Evolutionary conservation across 1,140 invertebrate species (phyloP).

Genomic region (Pentalonia nigronervosa): DNA sequence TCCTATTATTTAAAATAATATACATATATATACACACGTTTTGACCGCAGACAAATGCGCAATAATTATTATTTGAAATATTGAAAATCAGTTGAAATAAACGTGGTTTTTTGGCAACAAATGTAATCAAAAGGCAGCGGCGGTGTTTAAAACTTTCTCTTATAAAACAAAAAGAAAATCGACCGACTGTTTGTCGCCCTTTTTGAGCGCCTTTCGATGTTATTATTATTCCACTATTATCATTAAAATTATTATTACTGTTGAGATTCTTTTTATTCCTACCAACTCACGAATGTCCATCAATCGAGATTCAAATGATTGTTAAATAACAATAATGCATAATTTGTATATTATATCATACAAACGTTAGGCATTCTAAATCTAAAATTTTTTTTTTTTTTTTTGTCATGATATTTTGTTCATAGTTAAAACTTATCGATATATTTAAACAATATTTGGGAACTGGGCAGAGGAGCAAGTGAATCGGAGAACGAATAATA

Average conservation of each 20-base stretch:
- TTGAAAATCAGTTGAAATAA: background rate
- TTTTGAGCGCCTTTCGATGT: background rate
- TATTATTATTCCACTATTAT: background rate
- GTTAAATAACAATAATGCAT: background rate
- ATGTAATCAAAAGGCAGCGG: background rate
- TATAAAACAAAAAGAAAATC: background rate
- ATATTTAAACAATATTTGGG: background rate
- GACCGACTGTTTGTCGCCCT: background rate
- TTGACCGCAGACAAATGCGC: too few relatives aligned
- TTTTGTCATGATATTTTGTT: constrained; percentile 9
- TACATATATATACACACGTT: background rate
- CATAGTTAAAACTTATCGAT: background rate
- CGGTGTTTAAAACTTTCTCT: background rate
- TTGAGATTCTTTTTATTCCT: background rate
- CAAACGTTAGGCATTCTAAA: background rate
- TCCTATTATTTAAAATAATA: background rate
- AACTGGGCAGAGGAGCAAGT: background rate
- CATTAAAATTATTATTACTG: background rate
- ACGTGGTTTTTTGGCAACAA: background rate
- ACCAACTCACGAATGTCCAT: background rate
- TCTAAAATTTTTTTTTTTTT: background rate
- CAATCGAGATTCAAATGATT: background rate
- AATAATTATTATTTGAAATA: too few relatives aligned
- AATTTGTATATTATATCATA: background rate
- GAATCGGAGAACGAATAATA: background rate